Base-by-base conservation (phyloP, 2,888 invertebrate species). In the Halocaridina rubra region DNA sequence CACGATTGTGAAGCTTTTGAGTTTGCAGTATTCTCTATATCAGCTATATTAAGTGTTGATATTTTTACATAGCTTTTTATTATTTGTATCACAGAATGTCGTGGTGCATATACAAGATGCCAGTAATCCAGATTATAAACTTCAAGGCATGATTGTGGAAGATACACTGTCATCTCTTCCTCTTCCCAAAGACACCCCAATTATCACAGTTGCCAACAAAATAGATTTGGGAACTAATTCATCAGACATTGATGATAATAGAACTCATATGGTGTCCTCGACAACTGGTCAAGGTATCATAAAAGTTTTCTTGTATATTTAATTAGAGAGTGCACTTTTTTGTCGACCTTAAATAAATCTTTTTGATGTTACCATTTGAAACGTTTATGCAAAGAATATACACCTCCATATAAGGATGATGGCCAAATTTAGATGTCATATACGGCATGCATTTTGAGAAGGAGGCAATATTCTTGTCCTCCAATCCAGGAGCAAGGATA, bases 71-170 rank as follows among this genome's bases (percentile, higher is more conserved):
- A n/a, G n/a, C n/a, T n/a, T n/a, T n/a, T n/a, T n/a, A n/a, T n/a
- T n/a, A n/a, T n/a, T n/a, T n/a, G n/a, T n/a, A n/a, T n/a, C n/a
- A n/a, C 61, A 88, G 88, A 95, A 96, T 91, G 91, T 96, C 0
- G 93, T 97, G 72, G 90, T 97, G 72, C 96, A 96, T 90, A 93
- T 97, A 0, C 93, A 94, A 89, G 97, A 97, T 90, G 90, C 94
- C 0, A 95, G 96, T 86, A 95, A 96, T 90, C 94, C 94, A 3
- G 94, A 96, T 90, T 92, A 92, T 89, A 89, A 90, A 77, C 93
- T 93, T 24, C 96, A 97, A 91, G 91, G 93, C 57, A 91, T 93
- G 30, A 95, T 95, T 89, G 96, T 97, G 0, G 89, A 93, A 39
- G 89, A 92, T 24, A 96, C 95, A 0, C 91, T 97, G 27, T 89